Base-by-base conservation (phyloP, 2,113 vertebrate genomes). In the Agelaius tricolor region DNA sequence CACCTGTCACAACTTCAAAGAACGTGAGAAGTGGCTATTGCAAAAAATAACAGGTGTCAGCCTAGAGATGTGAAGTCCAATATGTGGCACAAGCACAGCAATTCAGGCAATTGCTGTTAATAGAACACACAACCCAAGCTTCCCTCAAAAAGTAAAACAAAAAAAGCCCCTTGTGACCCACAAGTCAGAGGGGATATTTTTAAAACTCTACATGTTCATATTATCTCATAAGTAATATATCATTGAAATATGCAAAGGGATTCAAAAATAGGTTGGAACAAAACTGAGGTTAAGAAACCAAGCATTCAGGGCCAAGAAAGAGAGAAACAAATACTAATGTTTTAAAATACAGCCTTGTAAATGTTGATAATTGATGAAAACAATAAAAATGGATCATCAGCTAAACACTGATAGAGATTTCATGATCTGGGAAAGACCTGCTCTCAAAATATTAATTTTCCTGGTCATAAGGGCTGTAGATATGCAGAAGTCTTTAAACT, bases 1-100 rank as follows among this genome's bases (percentile, higher is more conserved):
- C 94, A 95, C 93, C 96, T 97, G 94, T 94, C 93, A 95, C 89
- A 87, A 96, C 96, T 94, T 96, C 94, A 96, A 96, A 96, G 95
- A 94, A 96, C 3, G 3, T 93, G 88, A 94, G 89, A 95, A 95
- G 93, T 89, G 80, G 81, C 84, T 94, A 83, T 95, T 87, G 81
- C 4, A 23, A 93, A 94, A 94, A 94, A 82, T 93, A 96, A 93
- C 95, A 96, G 94, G 93, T 95, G 93, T 89, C 89, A 83, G 87
- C 63, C 67, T 73, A 27, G 74, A 89, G 89, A 94, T 76, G 91
- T 91, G 87, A 93, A 68, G 89, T 87, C 94, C 74, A 94, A 73
- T 91, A 89, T 69, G 65, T 79, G 86, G 46, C 71, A 95, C 62
- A 94, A 93, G 44, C 84, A 82, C 44, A 96, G 57, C 39, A 78